These are phyloP conservation scores for Zaprionus lineosus DNA, from an alignment of 2,888 invertebrate species.

Conservation along the genomic window DNA sequence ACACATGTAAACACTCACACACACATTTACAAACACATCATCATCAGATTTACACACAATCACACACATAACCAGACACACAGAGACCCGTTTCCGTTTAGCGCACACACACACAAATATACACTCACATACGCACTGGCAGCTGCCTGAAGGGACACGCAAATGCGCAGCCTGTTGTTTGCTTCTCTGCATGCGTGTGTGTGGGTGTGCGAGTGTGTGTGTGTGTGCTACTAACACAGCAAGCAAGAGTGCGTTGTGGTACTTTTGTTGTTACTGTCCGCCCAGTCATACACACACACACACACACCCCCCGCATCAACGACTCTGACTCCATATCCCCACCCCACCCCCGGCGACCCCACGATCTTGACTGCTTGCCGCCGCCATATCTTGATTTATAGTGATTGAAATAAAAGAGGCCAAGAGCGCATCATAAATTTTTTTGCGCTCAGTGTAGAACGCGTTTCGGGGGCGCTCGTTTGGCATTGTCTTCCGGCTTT, in stretches of 20 bases:
- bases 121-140: conserved; percentile 18
- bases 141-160: conserved; percentile 53
- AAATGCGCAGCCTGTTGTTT: conserved; percentile 58
- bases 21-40: conserved; percentile 12
- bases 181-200: conserved; percentile 25
- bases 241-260: no score
- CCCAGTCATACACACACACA: no score
- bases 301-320: no score
- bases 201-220: conserved; percentile 6
- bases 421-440: conserved; percentile 78
- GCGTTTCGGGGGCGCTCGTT: conserved; percentile 55
- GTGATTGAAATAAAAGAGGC: conserved; percentile 79
- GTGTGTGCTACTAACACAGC: background rate
- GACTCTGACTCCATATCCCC: no score
- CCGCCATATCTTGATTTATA: conserved; percentile 78
- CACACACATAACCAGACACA: conserved; percentile 1
- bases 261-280: conserved; percentile 17
- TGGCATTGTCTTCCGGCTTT: conserved; percentile 72
- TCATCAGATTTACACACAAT: no score
- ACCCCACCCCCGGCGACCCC: conserved; percentile 6
- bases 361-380: no score
- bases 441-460: conserved; percentile 56
- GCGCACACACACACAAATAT: conserved; percentile 30
- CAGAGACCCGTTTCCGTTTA: conserved; percentile 65
- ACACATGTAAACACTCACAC: conserved; percentile 22